Conservation (phyloP, 2,797 vertebrate species). For the Perodicticus potto region DNA sequence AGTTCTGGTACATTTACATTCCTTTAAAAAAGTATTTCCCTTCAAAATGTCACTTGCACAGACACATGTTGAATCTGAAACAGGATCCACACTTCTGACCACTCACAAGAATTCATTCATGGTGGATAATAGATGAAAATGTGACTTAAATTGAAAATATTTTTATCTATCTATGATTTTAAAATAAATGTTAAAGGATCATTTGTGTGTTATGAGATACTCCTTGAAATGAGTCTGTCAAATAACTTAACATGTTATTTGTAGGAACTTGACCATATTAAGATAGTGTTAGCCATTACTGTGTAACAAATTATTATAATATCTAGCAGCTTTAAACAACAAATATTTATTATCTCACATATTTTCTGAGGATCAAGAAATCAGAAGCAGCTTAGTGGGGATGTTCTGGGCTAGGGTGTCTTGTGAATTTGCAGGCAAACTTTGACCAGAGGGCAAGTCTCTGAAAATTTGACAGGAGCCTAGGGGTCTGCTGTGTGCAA, state of each 20-base stretch:
- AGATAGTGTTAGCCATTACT: slow-evolving; percentile 32
- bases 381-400: neutral
- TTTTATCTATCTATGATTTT: slow-evolving; percentile 63
- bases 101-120: too few relatives aligned
- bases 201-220: slow-evolving; percentile 66
- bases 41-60: slow-evolving; percentile 51
- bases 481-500: neutral
- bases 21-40: slow-evolving; percentile 68
- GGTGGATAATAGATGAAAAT: neutral
- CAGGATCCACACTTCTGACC: too few relatives aligned
- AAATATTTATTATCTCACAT: neutral
- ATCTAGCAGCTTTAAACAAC: neutral
- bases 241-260: slow-evolving; percentile 65
- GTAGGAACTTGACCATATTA: slow-evolving; percentile 59
- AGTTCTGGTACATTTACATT: slow-evolving; percentile 16
- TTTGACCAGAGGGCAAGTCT: neutral
- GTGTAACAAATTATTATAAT: neutral
- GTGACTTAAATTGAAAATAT: slow-evolving; percentile 70
- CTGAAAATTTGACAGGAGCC: neutral
- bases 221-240: slow-evolving; percentile 70
- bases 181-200: slow-evolving; percentile 58
- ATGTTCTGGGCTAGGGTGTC: neutral
- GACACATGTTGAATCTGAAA: too few relatives aligned
- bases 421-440: neutral
- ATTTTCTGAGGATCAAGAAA: neutral